These are phyloP conservation scores for Neosilurus mollespiculum DNA, from an alignment of 2,797 vertebrate species.

Conservation along the genomic window DNA sequence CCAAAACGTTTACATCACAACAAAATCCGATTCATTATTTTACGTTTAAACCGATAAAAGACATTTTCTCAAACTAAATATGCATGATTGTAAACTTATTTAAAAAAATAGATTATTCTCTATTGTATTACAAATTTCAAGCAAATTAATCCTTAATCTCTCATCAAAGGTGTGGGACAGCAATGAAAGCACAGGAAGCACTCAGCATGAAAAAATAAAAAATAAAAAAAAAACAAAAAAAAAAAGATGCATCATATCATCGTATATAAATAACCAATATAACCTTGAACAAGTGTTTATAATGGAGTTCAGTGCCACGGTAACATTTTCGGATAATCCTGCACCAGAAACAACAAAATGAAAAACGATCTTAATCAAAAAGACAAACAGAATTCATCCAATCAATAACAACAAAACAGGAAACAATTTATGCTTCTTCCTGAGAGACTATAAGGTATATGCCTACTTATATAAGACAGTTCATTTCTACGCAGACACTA, in stretches of 20 bases:
- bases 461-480: slow-evolving; percentile 58
- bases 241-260: slow-evolving; percentile 50
- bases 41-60: slow-evolving; percentile 45
- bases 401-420: slow-evolving; percentile 9
- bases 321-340: slow-evolving; percentile 35
- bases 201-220: no score
- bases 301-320: slow-evolving; percentile 48
- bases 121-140: neutral
- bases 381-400: slow-evolving; percentile 36
- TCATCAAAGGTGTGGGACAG: neutral
- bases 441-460: slow-evolving; percentile 58
- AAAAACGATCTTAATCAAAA: slow-evolving; percentile 41
- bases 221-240: slow-evolving; percentile 40
- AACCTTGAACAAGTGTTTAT: slow-evolving; percentile 56
- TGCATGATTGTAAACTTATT: slow-evolving; percentile 16
- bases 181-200: slow-evolving; percentile 42
- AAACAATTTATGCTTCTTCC: slow-evolving; percentile 49
- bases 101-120: neutral
- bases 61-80: slow-evolving; percentile 26
- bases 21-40: slow-evolving; percentile 22
- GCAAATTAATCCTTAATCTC: neutral
- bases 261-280: slow-evolving; percentile 67
- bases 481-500: slow-evolving; percentile 52
- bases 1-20: slow-evolving; percentile 51
- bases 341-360: slow-evolving; percentile 15